phyloP scores from a whole-genome alignment of 2,113 vertebrate genomes.

The Spea bombifrons region DNA sequence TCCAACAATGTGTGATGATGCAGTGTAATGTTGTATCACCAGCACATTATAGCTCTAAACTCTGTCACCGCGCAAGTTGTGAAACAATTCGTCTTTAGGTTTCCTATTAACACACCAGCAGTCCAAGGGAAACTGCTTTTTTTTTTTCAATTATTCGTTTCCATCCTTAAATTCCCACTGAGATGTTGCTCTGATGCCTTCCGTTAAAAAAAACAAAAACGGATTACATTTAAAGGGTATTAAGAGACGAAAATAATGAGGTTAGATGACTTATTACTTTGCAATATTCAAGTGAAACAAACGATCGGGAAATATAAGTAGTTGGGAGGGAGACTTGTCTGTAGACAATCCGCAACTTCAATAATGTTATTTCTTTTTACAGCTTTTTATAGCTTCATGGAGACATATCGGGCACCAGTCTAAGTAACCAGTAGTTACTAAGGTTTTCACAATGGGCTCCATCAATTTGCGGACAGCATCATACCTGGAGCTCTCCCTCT shows the following conservation, averaged over 20 bases:
- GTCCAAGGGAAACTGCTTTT: constrained; percentile 3
- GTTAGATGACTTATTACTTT: constrained; percentile 43
- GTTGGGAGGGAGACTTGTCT: constrained; percentile 20
- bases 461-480: too few species aligned
- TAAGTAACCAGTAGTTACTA: too few species aligned
- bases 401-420: too few species aligned
- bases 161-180: constrained; percentile 44
- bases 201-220: constrained; percentile 11
- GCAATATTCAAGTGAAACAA: constrained; percentile 41
- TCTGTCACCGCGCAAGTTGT: background rate
- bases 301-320: constrained; percentile 13
- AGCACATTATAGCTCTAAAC: background rate
- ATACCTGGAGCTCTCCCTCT: too few species aligned
- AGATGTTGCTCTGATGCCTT: constrained; percentile 43
- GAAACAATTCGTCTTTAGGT: background rate
- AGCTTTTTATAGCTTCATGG: too few species aligned
- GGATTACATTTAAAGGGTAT: constrained; percentile 47
- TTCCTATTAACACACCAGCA: constrained; percentile 12
- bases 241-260: constrained; percentile 46
- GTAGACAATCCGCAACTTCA: constrained; percentile 23
- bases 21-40: background rate
- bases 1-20: too few species aligned
- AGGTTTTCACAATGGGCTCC: too few species aligned
- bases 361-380: too few species aligned
- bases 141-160: constrained; percentile 45